These are phyloP conservation scores for Halocynthia roretzi DNA, from an alignment of 23 tunicate genomes.

Conservation along the genomic window DNA sequence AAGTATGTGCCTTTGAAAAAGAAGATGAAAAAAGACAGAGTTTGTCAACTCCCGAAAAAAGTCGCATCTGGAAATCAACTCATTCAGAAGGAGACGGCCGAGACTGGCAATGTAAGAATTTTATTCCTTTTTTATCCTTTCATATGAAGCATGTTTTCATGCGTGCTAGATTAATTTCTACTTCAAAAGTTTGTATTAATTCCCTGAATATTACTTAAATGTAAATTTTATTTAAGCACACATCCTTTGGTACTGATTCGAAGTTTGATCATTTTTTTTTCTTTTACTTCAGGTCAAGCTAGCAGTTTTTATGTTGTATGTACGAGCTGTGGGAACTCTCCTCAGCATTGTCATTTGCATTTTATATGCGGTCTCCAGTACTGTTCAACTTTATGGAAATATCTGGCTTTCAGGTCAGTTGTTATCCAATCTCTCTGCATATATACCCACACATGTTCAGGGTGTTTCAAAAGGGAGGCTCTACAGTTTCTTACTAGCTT, in stretches of 20 bases:
- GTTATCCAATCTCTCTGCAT: too few species aligned
- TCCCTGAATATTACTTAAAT: too few species aligned
- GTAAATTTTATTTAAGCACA: too few species aligned
- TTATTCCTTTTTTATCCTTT: not conserved
- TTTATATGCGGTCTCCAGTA: constrained; percentile 54
- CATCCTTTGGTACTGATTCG: too few species aligned
- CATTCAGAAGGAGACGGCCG: constrained; percentile 57
- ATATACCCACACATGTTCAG: too few species aligned
- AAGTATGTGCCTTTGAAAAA: constrained; percentile 52
- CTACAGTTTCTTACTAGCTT: too few species aligned
- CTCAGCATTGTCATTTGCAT: constrained; percentile 31
- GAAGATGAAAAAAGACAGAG: constrained; percentile 30
- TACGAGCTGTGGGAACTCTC: constrained; percentile 54
- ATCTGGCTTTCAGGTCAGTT: constrained; percentile 79
- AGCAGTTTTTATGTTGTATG: constrained; percentile 60
- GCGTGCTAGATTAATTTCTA: too few species aligned
- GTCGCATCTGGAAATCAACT: constrained; percentile 4
- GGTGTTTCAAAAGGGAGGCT: too few species aligned
- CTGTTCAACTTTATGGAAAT: constrained; percentile 48
- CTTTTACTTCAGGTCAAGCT: constrained; percentile 40
- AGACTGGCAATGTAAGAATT: constrained; percentile 73
- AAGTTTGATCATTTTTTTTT: too few species aligned
- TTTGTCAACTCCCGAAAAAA: constrained; percentile 48
- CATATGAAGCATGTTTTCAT: too few species aligned
- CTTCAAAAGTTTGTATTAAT: too few species aligned